These are phyloP conservation scores for Campoletis sonorensis DNA, from an alignment of 1,140 invertebrate species.

Conservation along the genomic window DNA sequence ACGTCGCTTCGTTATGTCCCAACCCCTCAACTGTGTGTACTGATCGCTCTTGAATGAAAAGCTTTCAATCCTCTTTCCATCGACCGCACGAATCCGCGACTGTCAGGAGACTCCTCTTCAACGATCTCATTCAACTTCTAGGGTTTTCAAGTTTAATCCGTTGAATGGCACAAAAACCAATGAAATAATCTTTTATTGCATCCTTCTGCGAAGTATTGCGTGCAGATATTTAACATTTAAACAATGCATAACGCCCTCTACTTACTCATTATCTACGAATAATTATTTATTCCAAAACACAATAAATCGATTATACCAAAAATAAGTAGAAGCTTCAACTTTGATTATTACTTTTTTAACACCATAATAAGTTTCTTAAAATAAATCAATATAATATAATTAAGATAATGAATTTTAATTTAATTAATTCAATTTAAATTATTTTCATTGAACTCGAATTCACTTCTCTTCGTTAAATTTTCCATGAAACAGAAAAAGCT, in stretches of 20 bases:
- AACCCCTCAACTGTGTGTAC: neutral
- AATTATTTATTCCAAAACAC: too few species aligned
- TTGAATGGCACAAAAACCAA: neutral
- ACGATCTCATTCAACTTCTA: slow-evolving; percentile 5
- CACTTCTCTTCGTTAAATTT: too few species aligned
- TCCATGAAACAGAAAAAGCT: too few species aligned
- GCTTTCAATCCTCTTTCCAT: neutral
- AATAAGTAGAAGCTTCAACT: too few species aligned
- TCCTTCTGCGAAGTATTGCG: neutral
- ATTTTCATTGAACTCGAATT: too few species aligned
- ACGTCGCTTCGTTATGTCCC: neutral
- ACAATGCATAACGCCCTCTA: neutral
- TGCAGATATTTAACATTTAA: neutral
- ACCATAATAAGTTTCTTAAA: too few species aligned
- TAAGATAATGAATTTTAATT: too few species aligned
- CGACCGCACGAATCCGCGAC: neutral
- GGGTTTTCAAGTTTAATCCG: neutral
- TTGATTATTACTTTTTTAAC: too few species aligned
- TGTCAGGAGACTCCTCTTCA: neutral
- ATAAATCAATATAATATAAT: too few species aligned
- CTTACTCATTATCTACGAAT: too few species aligned
- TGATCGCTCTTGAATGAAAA: slow-evolving; percentile 14
- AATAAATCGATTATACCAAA: too few species aligned
- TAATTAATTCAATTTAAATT: too few species aligned
- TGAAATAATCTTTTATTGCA: neutral